Base-by-base conservation (phyloP, 2,113 vertebrate species). In the Hemiprocne comata region DNA sequence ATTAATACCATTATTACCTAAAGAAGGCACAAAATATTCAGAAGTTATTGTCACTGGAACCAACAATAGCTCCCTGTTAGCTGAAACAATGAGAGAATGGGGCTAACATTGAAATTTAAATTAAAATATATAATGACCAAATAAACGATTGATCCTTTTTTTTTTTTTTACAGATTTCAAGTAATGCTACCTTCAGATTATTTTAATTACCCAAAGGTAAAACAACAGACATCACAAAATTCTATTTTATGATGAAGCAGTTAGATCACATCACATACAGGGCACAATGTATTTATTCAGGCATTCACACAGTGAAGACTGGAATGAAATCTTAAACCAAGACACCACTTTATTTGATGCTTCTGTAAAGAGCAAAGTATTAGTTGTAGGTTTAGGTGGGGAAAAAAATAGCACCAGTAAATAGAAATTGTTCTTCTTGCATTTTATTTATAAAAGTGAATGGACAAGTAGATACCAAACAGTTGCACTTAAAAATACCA, bases 391-490 rank as follows among this genome's bases (percentile, higher is more conserved):
- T 62, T 85, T 86, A 85, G 16, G 10, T 9, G 73, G 36, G 34
- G 61, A 53, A 84, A 53, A 78, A 80, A 53, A 17, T 7, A 80
- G 10, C 28, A 51, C 4, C 21, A 46, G 19, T 71, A 61, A 74
- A 85, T 13, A 53, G 20, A 53, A 90, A 87, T 82, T 77, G 20
- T 34, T 95, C 6, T 8, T 73, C 7, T 64, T 64, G 20, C 66
- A 92, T 85, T 62, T 96, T 19, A 71, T 29, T 88, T 90, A 90
- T 54, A 87, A 67, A 93, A 95, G 44, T 73, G n/a, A 79, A 51
- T 0, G 2, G 55, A 23, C 25, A 85, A 84, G 57, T 55, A 82
- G 66, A 61, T 55, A 76, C 6, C 18, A 81, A 87, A 82, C 21
- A 91, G 42, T 9, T 80, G 61, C n/a, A 86, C 16, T 60, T 82